Conservation (phyloP, 2,797 vertebrate genomes). For the Crocodylus rhombifer region DNA sequence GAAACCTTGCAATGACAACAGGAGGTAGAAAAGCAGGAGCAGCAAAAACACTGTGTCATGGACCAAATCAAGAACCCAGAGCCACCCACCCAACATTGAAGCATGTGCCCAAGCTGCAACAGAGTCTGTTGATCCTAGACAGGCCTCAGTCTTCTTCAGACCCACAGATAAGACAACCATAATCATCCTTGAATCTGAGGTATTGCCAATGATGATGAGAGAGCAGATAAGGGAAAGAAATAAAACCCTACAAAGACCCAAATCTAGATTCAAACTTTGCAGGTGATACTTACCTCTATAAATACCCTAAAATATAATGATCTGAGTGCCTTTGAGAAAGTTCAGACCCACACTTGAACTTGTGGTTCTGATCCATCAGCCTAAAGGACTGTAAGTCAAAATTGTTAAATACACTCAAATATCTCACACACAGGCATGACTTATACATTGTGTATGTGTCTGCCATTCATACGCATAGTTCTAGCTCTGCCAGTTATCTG, state of each 20-base stretch:
- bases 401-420: slow-evolving; percentile 6
- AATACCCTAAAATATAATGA: neutral
- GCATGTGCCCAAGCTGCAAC: too few relatives aligned
- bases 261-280: neutral
- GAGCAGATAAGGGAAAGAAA: neutral
- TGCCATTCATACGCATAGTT: neutral
- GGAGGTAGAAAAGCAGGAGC: too few relatives aligned
- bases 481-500: neutral
- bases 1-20: too few relatives aligned
- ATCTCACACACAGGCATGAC: neutral
- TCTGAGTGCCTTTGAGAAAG: neutral
- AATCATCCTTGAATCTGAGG: too few relatives aligned
- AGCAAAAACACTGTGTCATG: too few relatives aligned
- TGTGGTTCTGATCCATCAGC: neutral
- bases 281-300: neutral
- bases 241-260: neutral
- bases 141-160: too few relatives aligned
- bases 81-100: too few relatives aligned
- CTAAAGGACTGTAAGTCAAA: neutral
- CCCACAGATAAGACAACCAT: too few relatives aligned
- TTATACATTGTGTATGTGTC: neutral
- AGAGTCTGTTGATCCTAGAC: too few relatives aligned
- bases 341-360: neutral
- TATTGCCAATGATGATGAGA: neutral
- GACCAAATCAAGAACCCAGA: too few relatives aligned